Evolutionary conservation across 2,888 invertebrate genomes (phyloP).

Genomic region (Leptinotarsa haldemani): DNA sequence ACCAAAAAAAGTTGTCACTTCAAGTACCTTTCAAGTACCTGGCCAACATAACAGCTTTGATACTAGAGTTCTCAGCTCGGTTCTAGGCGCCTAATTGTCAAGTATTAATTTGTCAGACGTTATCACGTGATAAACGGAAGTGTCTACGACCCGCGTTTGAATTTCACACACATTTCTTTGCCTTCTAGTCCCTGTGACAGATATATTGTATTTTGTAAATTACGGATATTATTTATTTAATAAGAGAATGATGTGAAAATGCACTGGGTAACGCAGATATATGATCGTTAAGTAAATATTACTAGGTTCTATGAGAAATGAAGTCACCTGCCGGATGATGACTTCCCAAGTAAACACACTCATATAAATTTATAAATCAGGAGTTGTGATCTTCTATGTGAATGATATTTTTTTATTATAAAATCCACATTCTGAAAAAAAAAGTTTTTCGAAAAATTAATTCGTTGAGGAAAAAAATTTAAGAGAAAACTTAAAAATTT

Average conservation of each 20-base stretch:
- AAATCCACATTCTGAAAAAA: too few species aligned
- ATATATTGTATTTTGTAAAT: slow-evolving; percentile 43
- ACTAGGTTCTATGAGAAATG: slow-evolving; percentile 6
- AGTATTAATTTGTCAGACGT: slow-evolving; percentile 45
- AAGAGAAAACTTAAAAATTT: too few species aligned
- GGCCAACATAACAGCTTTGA: slow-evolving; percentile 21
- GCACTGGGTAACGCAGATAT: slow-evolving; percentile 10
- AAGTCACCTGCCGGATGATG: slow-evolving; percentile 14
- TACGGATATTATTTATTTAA: slow-evolving; percentile 42
- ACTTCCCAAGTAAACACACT: background rate
- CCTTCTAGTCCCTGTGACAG: slow-evolving; percentile 35
- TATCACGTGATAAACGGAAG: slow-evolving; percentile 50
- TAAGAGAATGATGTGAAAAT: slow-evolving; percentile 19
- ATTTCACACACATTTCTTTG: slow-evolving; percentile 52
- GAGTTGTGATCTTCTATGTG: too few species aligned
- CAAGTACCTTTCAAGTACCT: background rate
- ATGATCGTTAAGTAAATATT: slow-evolving; percentile 21
- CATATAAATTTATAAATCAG: too few species aligned
- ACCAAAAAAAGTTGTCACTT: background rate
- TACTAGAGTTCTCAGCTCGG: slow-evolving; percentile 28
- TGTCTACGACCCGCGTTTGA: slow-evolving; percentile 47
- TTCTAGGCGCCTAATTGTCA: slow-evolving; percentile 38
- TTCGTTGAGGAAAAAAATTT: too few species aligned
- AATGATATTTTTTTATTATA: too few species aligned
- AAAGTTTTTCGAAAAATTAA: too few species aligned